Evolutionary conservation across 2,113 vertebrate genomes (phyloP).

Genomic region (Guaruba guarouba): DNA sequence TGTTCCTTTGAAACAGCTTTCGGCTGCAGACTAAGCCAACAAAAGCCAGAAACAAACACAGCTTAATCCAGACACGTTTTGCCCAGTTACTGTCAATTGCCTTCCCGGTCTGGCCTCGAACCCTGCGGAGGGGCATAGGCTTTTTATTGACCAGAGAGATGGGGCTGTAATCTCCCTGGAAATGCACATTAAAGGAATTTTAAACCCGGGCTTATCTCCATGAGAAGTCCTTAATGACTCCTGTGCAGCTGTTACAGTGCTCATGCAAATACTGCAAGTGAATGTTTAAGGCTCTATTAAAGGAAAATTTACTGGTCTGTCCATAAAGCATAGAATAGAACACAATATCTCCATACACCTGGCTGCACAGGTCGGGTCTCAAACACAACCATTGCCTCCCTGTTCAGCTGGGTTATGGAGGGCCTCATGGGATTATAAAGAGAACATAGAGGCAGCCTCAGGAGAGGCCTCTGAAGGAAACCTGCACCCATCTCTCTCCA

Average conservation of each 20-base stretch:
- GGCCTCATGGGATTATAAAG: not conserved
- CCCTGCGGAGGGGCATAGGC: not conserved
- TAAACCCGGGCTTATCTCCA: constrained; percentile 31
- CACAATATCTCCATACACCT: not conserved
- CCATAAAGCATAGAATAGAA: not conserved
- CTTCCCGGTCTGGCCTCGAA: not conserved
- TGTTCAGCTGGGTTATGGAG: not conserved
- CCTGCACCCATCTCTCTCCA: not conserved
- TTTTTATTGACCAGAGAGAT: constrained; percentile 57
- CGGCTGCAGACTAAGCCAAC: not conserved
- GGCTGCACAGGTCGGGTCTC: not conserved
- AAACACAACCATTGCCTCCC: not conserved
- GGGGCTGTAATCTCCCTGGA: constrained; percentile 53
- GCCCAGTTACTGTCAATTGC: not conserved
- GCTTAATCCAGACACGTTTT: not conserved
- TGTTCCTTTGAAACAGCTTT: not conserved
- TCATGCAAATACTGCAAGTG: constrained; percentile 51
- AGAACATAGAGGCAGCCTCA: not conserved
- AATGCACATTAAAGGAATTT: constrained; percentile 53
- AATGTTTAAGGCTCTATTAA: constrained; percentile 36
- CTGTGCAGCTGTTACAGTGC: constrained; percentile 20
- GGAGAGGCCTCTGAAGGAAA: not conserved
- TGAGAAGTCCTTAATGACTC: constrained; percentile 26
- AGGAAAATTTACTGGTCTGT: constrained; percentile 3
- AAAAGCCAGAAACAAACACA: not conserved